Evolutionary conservation across 1,140 invertebrate genomes (phyloP), one percentile per base, ranked within the genome.

Genomic region (Heliconius hewitsoni): DNA sequence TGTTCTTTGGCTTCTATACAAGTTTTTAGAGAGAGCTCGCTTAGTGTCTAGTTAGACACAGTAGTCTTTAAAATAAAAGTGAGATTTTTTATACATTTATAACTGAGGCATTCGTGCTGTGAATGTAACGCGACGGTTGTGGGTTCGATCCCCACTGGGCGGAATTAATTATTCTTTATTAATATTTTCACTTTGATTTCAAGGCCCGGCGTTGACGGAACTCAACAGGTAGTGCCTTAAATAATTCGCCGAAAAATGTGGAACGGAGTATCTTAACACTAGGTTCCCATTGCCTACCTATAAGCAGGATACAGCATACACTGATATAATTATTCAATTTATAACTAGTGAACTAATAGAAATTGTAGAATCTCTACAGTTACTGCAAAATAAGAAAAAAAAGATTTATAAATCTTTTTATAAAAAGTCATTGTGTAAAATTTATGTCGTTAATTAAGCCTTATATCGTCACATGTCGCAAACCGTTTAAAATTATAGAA

Each of bases 1-100:
- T 37, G 80, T 60, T 37, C 46, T 42, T 81, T 71, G 73, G 82
- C 79, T 82, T 82, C 82, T 27, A 83, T 81, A 82, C 85, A 78
- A 84, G 87, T 88, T 89, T 89, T 84, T 81, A 78, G 80, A 74
- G 16, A 77, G 52, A 71, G 73, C 73, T 81, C 23, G 72, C 66
- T 78, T 71, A 37, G 23, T 55, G 27, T 70, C 76, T 72, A 71
- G 66, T 77, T 72, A 77, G 76, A 39, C 34, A 76, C 27, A 52
- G 73, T 75, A 11, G 60, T 30, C 1, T 23, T 39, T 72, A 72
- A 39, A 6, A 66, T 16, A 66, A 66, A 16, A 6, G 3, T 30
- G 1, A 3, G 27, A 66, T 66, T 30, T 30, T 30, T 66, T 66
- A 13, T 66, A 66, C 60, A 66, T 66, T 66, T 66, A 23, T 9